Percentiles rank a stretch among this genome's conserved stretches.
phyloP scores from a whole-genome alignment of 1,140 invertebrate species.

The Aphaenogaster rudis region DNA sequence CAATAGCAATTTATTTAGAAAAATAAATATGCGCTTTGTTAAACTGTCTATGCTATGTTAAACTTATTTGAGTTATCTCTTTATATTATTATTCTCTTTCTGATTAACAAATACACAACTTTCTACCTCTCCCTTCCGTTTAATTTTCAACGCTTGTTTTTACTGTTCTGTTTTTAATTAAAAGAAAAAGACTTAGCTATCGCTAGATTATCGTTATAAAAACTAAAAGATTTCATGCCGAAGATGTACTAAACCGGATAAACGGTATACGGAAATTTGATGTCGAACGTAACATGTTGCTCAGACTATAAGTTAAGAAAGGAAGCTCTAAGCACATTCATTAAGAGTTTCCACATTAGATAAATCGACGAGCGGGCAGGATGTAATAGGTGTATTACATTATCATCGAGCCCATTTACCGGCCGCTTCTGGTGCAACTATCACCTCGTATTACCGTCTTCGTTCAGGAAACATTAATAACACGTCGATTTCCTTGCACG shows the following conservation, averaged over 20 bases:
- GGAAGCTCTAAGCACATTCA: slow-evolving; percentile 7
- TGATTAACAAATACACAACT: not conserved
- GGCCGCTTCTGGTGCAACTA: slow-evolving; percentile 20
- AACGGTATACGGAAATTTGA: slow-evolving; percentile 37
- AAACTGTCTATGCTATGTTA: not conserved
- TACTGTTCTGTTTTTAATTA: not conserved
- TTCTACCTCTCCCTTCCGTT: not conserved
- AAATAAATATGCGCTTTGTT: not conserved
- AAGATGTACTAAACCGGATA: not conserved
- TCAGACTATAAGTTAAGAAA: not conserved
- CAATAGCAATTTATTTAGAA: not conserved
- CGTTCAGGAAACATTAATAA: slow-evolving; percentile 52
- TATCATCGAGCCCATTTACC: slow-evolving; percentile 24
- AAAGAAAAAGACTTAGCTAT: not conserved
- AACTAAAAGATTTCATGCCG: not conserved
- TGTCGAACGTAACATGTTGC: slow-evolving; percentile 17
- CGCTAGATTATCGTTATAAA: not conserved
- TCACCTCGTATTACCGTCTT: slow-evolving; percentile 32
- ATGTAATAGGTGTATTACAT: slow-evolving; percentile 48
- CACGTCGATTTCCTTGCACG: slow-evolving; percentile 44
- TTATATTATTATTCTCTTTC: not conserved
- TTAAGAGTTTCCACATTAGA: slow-evolving; percentile 35
- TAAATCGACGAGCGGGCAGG: slow-evolving; percentile 42
- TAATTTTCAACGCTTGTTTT: not conserved
- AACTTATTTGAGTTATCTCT: not conserved